Evolutionary conservation across 2,797 vertebrate species (phyloP), one percentile per base, ranked within the genome.

Genomic region (Muscicapa striata): DNA sequence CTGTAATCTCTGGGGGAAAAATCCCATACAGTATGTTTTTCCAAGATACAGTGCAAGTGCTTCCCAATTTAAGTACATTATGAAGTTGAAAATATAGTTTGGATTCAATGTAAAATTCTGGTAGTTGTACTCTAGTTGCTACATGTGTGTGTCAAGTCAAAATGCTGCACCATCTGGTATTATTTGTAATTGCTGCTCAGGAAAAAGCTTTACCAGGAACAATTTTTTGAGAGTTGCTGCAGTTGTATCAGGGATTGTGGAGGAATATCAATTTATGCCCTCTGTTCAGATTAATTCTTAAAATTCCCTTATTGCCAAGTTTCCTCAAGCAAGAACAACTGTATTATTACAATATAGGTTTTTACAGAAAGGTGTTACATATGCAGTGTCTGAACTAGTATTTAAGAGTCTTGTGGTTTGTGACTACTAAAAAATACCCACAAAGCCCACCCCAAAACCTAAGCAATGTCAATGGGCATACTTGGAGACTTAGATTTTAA

Each of bases 161-260:
- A 94, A 78, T 36, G 55, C 78, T 87, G 2, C 41, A 62, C 74
- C 49, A 66, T 92, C 77, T 94, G 90, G n/a, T 78, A 67, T 87
- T 68, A 40, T 46, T 95, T 81, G 66, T 93, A 86, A 57, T 68
- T 87, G 62, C 78, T 89, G 79, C 73, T 90, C 30, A 84, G 78
- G 76, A 72, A 84, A 84, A 92, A 55, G 38, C 70, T 95, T 84
- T 34, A 75, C 75, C 30, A 64, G 29, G 54, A 93, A 30, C 3
- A 8, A 14, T 70, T 68, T 76, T 72, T 78, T 78, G 75, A 77
- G 66, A 51, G 49, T 54, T 95, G 64, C 64, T 89, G 18, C 51
- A 69, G 73, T 77, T 74, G 54, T 75, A 14, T 81, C 3, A 0
- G 36, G 49, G 38, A 51, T 84, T 14, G 2, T 70, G 61, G 55